phyloP scores from a whole-genome alignment of 2,888 invertebrate genomes.

The Ariolimax columbianus region DNA sequence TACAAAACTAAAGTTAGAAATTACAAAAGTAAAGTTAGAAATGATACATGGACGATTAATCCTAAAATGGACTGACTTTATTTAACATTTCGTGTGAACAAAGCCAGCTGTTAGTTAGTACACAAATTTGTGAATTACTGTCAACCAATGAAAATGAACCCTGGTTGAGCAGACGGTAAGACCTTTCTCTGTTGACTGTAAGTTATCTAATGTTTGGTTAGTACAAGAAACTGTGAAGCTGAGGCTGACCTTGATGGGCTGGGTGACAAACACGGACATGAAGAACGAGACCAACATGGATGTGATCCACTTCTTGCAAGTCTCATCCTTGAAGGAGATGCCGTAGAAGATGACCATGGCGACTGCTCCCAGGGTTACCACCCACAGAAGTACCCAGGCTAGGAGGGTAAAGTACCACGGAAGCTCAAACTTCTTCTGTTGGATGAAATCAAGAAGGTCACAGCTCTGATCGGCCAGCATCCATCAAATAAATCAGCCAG shows the following conservation, averaged over 20 bases:
- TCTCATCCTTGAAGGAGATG: conserved; percentile 80
- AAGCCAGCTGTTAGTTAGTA: no score
- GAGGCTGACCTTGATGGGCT: conserved; percentile 79
- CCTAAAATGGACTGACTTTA: no score
- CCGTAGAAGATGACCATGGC: conserved; percentile 80
- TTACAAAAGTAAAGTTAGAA: no score
- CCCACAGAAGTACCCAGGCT: conserved; percentile 79
- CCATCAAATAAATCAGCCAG: no score
- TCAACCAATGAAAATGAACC: no score
- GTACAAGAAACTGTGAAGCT: neutral
- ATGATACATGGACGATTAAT: no score
- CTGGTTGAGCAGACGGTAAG: no score
- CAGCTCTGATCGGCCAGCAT: no score
- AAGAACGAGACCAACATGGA: conserved; percentile 80
- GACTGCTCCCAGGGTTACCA: conserved; percentile 75
- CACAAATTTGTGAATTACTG: no score
- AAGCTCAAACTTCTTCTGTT: conserved; percentile 68
- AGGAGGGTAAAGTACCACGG: conserved; percentile 78
- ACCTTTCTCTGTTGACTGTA: no score
- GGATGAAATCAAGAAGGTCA: neutral
- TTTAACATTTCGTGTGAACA: no score
- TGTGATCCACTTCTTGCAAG: conserved; percentile 80
- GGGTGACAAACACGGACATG: conserved; percentile 80
- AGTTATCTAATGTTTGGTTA: neutral
- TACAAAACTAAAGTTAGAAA: no score